Evolutionary conservation across 1,140 invertebrate genomes (phyloP), one percentile per base, ranked within the genome.

Genomic region (Spodoptera litura): DNA sequence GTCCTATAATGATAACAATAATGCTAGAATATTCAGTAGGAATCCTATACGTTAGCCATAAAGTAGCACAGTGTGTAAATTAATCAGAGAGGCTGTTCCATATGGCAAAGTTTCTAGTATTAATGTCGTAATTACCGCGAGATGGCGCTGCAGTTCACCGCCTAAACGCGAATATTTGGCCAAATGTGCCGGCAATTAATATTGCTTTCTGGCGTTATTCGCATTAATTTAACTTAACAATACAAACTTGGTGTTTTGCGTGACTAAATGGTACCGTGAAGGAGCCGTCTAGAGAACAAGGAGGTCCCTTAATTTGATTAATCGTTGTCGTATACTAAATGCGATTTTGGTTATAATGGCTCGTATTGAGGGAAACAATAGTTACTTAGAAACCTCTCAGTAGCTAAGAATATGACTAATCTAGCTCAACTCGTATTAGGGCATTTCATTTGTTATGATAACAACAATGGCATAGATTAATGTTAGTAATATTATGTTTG

Each of bases 151-250:
- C 79, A 85, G 71, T 80, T 12, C 61, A 15, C 59, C 27, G 31
- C 53, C 52, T 62, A 77, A 77, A 66, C 61, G 74, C 31, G 74
- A 77, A 62, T 72, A 85, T 84, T 78, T 82, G 77, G 77, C 79
- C 61, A 73, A 83, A 81, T 64, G 79, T 83, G 78, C 44, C 74
- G 56, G 78, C 83, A 79, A 87, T 87, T 87, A 87, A 85, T 87
- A 83, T 81, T 68, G 81, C 80, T 81, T 82, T 84, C 76, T 84
- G 82, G 81, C 83, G 79, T 87, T 73, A 81, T 83, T 83, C 78
- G 73, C 83, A 85, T 86, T 86, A 86, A 86, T 88, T 85, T 85
- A 81, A 83, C 83, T 81, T 82, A 83, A 88, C 86, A 88, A 86
- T 88, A 85, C 82, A 78, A 53, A 51, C 20, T 72, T 53, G 61